These are phyloP conservation scores for Siniperca undulata DNA, from an alignment of 2,797 vertebrate species.

Conservation along the genomic window DNA sequence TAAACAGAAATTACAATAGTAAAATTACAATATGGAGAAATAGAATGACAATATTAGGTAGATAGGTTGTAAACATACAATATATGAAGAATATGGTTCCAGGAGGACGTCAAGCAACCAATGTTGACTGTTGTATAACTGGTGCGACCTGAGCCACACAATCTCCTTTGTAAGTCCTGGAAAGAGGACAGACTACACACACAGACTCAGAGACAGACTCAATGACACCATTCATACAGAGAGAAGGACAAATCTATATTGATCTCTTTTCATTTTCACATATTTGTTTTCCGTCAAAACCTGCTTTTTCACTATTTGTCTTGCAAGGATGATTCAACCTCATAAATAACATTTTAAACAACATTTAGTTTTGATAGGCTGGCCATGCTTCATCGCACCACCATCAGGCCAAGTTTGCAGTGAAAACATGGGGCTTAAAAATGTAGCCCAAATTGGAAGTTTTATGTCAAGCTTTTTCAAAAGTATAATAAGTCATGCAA, in stretches of 20 bases:
- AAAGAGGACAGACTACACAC: slow-evolving; percentile 1
- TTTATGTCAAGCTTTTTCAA: not conserved
- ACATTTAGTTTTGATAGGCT: not conserved
- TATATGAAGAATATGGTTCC: not conserved
- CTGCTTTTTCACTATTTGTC: not conserved
- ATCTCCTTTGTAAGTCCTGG: not conserved
- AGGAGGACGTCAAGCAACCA: not conserved
- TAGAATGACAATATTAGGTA: not conserved
- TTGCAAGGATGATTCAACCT: not conserved
- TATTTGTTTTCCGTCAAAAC: not conserved
- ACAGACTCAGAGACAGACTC: not conserved
- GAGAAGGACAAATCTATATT: not conserved
- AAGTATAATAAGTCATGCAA: not conserved
- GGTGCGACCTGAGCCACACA: not conserved
- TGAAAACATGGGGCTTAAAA: not conserved
- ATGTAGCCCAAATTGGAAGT: no score
- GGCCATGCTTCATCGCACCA: not conserved
- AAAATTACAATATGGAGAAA: not conserved
- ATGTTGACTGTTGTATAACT: not conserved
- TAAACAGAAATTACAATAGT: not conserved
- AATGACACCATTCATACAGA: not conserved
- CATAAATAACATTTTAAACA: not conserved
- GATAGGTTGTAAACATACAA: not conserved
- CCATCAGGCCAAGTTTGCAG: not conserved
- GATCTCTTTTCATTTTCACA: not conserved